Conservation (phyloP, 2,888 invertebrate species). For the Eustalomyia histrio region DNA sequence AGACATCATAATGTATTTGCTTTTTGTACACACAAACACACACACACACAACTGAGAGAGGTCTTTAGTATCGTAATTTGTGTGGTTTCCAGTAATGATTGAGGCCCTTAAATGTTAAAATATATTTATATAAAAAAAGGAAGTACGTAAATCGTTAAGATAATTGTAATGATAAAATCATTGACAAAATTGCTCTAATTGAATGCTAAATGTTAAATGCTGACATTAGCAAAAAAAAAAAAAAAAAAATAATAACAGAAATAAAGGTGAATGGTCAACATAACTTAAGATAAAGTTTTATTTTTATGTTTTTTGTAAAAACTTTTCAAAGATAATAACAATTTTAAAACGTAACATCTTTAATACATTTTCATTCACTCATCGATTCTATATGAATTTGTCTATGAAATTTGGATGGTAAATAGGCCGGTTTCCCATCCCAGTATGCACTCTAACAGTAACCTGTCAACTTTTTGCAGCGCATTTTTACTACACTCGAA, state of each 20-base stretch:
- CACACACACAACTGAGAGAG: not conserved
- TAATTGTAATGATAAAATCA: conserved; percentile 77
- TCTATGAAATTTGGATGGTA: too few relatives aligned
- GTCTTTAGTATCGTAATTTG: conserved; percentile 49
- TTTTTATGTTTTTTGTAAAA: not conserved
- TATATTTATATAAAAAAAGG: conserved; percentile 16
- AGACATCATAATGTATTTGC: conserved; percentile 42
- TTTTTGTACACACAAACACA: conserved; percentile 9
- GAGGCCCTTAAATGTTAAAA: conserved; percentile 58
- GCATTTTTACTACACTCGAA: too few relatives aligned
- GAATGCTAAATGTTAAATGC: conserved; percentile 71
- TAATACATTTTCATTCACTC: too few relatives aligned
- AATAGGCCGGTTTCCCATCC: too few relatives aligned
- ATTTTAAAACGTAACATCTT: too few relatives aligned
- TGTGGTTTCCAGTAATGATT: conserved; percentile 62
- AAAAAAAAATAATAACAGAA: conserved; percentile 3
- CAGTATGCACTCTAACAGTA: too few relatives aligned
- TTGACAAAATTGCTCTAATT: conserved; percentile 73
- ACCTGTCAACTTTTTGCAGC: too few relatives aligned
- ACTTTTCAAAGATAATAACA: not conserved
- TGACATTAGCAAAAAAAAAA: conserved; percentile 21
- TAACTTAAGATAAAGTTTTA: not conserved
- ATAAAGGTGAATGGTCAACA: not conserved
- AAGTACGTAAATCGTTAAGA: conserved; percentile 62
- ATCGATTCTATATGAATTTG: too few relatives aligned